phyloP scores from a whole-genome alignment of 35 echinoderm and acorn worm genomes.

The Anneissia japonica region DNA sequence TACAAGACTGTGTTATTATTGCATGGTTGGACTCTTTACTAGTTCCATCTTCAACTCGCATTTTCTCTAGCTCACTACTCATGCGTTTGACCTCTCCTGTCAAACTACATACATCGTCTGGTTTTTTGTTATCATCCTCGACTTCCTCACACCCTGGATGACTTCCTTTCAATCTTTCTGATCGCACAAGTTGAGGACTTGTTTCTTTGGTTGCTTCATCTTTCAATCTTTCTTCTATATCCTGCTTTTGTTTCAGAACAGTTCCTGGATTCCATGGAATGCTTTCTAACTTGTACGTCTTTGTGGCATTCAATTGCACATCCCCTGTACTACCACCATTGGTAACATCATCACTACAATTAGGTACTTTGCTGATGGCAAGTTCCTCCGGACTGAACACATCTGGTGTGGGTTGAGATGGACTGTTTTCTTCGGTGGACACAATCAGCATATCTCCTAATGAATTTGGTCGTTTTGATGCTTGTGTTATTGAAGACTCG shows the following conservation, averaged over 20 bases:
- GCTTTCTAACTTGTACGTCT: neutral
- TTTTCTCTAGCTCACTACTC: neutral
- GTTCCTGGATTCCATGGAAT: slow-evolving; percentile 58
- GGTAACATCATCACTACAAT: neutral
- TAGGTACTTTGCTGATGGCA: neutral
- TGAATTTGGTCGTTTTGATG: neutral
- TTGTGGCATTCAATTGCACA: neutral
- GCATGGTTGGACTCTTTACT: neutral
- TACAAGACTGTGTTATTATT: neutral
- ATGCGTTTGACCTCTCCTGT: slow-evolving; percentile 8
- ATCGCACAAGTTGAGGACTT: slow-evolving; percentile 27
- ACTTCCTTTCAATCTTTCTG: neutral
- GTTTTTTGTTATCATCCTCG: neutral
- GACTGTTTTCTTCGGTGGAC: neutral
- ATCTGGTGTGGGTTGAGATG: neutral
- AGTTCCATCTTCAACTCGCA: slow-evolving; percentile 1
- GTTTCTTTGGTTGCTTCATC: neutral
- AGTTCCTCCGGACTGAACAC: neutral
- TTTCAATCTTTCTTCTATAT: slow-evolving; percentile 62
- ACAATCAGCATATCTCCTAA: neutral
- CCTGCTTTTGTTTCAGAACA: slow-evolving; percentile 62
- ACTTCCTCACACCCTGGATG: slow-evolving; percentile 11
- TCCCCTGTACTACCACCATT: neutral
- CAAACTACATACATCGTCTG: neutral
- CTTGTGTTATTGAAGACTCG: neutral